Conservation (phyloP, 2,797 vertebrate genomes). For the Takifugu ocellatus region DNA sequence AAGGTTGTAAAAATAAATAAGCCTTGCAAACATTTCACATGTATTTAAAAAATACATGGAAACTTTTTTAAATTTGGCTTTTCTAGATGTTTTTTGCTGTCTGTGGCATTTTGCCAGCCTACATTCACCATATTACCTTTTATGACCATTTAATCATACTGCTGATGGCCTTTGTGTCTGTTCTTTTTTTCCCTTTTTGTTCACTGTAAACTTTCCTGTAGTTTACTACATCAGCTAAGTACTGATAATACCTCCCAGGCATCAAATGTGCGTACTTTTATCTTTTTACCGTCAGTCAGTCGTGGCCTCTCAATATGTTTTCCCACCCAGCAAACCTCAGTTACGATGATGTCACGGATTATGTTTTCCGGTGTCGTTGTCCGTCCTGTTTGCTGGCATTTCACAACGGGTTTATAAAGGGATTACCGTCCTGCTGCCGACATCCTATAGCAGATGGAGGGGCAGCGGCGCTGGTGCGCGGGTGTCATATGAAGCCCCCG, state of each 20-base stretch:
- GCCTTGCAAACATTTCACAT: too few species aligned
- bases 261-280: background rate
- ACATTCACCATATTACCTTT: too few species aligned
- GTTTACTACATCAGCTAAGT: constrained; percentile 28
- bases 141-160: too few species aligned
- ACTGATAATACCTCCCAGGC: background rate
- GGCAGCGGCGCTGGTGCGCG: background rate
- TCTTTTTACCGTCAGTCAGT: background rate
- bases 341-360: constrained; percentile 25
- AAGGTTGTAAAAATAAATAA: too few species aligned
- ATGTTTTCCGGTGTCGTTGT: constrained; percentile 22
- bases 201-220: background rate
- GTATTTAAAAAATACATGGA: too few species aligned
- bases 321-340: constrained; percentile 13
- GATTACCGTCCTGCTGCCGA: constrained; percentile 36
- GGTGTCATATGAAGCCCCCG: constrained; percentile 51
- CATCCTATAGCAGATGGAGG: constrained; percentile 19
- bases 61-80: too few species aligned
- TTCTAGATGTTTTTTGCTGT: too few species aligned
- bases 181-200: too few species aligned
- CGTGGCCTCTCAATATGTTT: constrained; percentile 7
- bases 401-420: constrained; percentile 35
- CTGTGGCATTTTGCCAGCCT: too few species aligned
- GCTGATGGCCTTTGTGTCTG: too few species aligned
- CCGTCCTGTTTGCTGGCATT: constrained; percentile 31